A percentile compares a stretch with the other conserved stretches of the same genome.
Evolutionary conservation across 2,888 invertebrate genomes (phyloP).

Genomic region (Andrena fulva): DNA sequence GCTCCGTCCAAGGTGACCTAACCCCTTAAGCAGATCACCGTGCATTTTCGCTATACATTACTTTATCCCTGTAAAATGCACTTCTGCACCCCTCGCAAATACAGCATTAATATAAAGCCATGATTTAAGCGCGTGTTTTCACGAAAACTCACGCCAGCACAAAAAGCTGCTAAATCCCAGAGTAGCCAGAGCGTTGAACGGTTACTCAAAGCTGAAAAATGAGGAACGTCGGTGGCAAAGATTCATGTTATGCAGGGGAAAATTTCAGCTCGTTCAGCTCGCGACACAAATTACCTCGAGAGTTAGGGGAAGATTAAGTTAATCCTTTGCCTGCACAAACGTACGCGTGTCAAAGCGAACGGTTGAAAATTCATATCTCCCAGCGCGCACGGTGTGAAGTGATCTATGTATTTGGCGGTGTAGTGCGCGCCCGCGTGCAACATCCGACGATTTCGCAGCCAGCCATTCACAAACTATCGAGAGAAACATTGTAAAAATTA

Average conservation of each 20-base stretch:
- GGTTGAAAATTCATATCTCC: conserved; percentile 48
- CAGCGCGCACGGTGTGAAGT: conserved; percentile 16
- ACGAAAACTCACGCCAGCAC: conserved; percentile 3
- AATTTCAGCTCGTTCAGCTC: conserved; percentile 43
- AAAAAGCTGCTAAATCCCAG: background rate
- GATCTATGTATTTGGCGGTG: conserved; percentile 26
- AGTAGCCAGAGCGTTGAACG: background rate
- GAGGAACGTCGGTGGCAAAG: background rate
- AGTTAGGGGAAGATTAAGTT: conserved; percentile 52
- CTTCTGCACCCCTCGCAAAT: background rate
- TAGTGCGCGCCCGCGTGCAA: background rate
- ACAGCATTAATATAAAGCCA: conserved; percentile 1
- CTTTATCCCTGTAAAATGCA: too few relatives aligned
- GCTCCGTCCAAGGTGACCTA: too few relatives aligned
- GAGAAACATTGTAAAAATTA: background rate
- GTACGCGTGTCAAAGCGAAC: conserved; percentile 39
- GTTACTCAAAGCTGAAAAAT: conserved; percentile 44
- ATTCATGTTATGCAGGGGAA: conserved; percentile 21
- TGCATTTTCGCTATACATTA: too few relatives aligned
- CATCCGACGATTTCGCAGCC: background rate
- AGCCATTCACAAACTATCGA: background rate
- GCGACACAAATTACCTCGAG: conserved; percentile 41
- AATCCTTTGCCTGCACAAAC: conserved; percentile 37
- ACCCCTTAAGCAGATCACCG: too few relatives aligned
- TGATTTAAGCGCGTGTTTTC: conserved; percentile 27